Conservation (phyloP, 2,888 invertebrate genomes). For the Seira sanloemensis region DNA sequence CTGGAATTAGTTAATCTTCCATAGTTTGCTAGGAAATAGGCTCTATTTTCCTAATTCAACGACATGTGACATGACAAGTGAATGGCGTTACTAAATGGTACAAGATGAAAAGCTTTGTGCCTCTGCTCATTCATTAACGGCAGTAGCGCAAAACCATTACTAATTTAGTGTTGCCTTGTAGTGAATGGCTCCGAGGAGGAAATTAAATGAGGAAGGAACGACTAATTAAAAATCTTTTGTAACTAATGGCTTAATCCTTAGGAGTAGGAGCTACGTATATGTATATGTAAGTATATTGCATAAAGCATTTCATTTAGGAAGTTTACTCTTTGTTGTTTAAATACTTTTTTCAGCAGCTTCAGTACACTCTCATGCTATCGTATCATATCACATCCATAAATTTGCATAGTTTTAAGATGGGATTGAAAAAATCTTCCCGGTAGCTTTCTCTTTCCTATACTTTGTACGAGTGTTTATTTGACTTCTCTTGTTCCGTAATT, state of each 20-base stretch:
- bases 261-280: background rate
- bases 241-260: constrained; percentile 55
- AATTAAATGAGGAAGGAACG: constrained; percentile 54
- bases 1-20: constrained; percentile 52
- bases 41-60: background rate
- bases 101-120: constrained; percentile 44
- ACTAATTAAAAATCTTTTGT: constrained; percentile 58
- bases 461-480: constrained; percentile 45
- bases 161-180: constrained; percentile 28
- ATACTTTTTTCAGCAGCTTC: background rate
- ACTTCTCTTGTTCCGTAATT: constrained; percentile 24
- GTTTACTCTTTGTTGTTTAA: constrained; percentile 25
- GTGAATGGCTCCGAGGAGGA: constrained; percentile 17
- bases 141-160: constrained; percentile 36
- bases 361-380: background rate
- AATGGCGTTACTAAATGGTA: constrained; percentile 53
- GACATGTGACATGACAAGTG: constrained; percentile 33
- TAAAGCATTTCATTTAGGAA: constrained; percentile 46
- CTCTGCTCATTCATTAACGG: constrained; percentile 50
- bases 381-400: constrained; percentile 5
- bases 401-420: constrained; percentile 4
- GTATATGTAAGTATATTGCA: constrained; percentile 5
- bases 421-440: constrained; percentile 12
- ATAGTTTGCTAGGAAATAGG: background rate
- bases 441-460: background rate